Percentiles rank a stretch among this genome's conserved stretches.
Evolutionary conservation across 2,797 vertebrate species (phyloP).

Genomic region (Hemitrygon akajei): DNA sequence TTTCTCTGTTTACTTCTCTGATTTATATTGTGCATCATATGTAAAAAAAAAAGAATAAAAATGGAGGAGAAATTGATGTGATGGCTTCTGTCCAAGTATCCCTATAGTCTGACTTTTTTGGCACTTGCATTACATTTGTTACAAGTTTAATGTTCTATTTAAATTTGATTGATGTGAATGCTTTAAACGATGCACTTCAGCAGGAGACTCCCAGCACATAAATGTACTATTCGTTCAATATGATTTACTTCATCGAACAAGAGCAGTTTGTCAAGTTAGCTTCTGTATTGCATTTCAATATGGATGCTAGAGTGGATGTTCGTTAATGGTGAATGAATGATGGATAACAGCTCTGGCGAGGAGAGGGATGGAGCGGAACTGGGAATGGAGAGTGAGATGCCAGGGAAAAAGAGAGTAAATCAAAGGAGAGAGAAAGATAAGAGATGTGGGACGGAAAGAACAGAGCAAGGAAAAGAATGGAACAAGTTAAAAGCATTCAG

Average conservation of each 20-base stretch:
- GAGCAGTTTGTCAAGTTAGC: constrained; percentile 21
- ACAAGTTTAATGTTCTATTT: constrained; percentile 9
- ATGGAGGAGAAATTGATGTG: constrained; percentile 10
- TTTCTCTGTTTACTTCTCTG: constrained; percentile 2
- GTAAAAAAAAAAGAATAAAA: constrained; percentile 34
- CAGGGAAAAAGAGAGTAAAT: too few relatives aligned
- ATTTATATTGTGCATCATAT: constrained; percentile 17
- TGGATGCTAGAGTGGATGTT: not conserved
- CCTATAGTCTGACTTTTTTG: not conserved
- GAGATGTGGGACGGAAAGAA: not conserved
- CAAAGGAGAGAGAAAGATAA: not conserved
- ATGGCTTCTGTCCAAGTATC: not conserved
- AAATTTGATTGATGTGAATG: constrained; percentile 31
- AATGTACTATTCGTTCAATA: constrained; percentile 1
- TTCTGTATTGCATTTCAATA: constrained; percentile 7
- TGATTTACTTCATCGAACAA: constrained; percentile 16
- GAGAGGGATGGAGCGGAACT: not conserved
- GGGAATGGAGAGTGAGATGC: not conserved
- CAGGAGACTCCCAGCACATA: constrained; percentile 25
- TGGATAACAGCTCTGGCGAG: not conserved
- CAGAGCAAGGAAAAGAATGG: not conserved
- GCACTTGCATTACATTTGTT: not conserved
- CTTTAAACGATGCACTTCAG: constrained; percentile 23
- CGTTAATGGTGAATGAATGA: not conserved
- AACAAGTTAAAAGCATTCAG: not conserved